Percentiles rank a stretch among this genome's conserved stretches.
These are phyloP conservation scores for Branchinecta sandiegonensis DNA, from an alignment of 2,888 invertebrate species.

Conservation along the genomic window DNA sequence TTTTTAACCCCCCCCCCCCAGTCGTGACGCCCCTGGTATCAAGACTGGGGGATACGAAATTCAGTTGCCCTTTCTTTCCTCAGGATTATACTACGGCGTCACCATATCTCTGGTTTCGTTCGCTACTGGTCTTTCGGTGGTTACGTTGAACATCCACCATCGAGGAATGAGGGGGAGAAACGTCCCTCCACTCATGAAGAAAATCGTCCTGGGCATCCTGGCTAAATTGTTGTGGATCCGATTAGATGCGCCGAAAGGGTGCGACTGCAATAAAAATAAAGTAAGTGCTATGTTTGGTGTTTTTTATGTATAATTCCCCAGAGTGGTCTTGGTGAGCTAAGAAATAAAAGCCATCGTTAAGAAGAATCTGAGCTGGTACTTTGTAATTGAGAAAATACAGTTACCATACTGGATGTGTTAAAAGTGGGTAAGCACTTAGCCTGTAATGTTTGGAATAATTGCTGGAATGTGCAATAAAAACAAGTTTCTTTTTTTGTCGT, in stretches of 20 bases:
- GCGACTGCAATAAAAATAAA: conserved; percentile 9
- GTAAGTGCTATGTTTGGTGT: conserved; percentile 15
- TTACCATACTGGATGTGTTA: too few relatives aligned
- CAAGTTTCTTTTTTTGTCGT: not conserved
- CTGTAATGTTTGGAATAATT: not conserved
- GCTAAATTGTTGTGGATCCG: conserved; percentile 33
- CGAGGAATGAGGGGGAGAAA: conserved; percentile 37
- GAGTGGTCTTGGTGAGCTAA: conserved; percentile 6
- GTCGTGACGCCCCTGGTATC: too few relatives aligned
- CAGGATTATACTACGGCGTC: conserved; percentile 43
- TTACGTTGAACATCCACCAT: conserved; percentile 39
- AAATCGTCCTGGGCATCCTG: conserved; percentile 36
- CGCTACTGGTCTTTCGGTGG: conserved; percentile 35
- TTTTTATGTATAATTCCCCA: not conserved
- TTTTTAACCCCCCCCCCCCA: too few relatives aligned
- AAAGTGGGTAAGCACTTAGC: too few relatives aligned
- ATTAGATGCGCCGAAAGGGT: conserved; percentile 29
- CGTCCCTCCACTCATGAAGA: conserved; percentile 35
- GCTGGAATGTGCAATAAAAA: not conserved
- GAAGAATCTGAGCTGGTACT: not conserved
- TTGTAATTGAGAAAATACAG: too few relatives aligned
- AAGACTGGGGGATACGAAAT: not conserved
- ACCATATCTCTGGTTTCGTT: conserved; percentile 38
- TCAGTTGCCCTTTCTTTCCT: conserved; percentile 21
- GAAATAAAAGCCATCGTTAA: not conserved